Evolutionary conservation across 2,113 vertebrate species (phyloP).

Genomic region (Scolopax mira): DNA sequence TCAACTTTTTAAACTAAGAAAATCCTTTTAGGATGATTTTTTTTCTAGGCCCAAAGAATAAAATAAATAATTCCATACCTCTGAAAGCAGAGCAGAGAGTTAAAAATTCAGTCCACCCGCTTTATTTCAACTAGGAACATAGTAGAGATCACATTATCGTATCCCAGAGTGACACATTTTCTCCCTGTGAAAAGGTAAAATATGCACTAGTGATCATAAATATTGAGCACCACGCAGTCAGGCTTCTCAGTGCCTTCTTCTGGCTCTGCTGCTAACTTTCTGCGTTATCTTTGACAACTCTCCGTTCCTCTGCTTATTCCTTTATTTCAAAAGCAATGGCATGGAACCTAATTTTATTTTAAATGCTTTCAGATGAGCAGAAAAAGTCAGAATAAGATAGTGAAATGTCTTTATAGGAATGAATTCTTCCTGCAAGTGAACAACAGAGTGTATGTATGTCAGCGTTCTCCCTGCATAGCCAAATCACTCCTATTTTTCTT

Average conservation of each 20-base stretch:
- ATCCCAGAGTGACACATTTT: neutral
- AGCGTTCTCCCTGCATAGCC: neutral
- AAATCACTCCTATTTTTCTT: conserved; percentile 18
- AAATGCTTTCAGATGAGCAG: neutral
- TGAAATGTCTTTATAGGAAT: neutral
- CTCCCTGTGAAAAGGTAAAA: neutral
- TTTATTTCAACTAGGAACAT: neutral
- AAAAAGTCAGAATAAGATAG: neutral
- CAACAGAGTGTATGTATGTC: neutral
- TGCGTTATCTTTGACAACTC: neutral
- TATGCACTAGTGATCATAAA: neutral
- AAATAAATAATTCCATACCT: neutral
- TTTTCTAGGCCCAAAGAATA: neutral
- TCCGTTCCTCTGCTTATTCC: neutral
- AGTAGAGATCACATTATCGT: neutral
- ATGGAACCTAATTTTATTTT: neutral
- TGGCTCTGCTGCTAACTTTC: conserved; percentile 9
- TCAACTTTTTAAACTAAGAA: neutral
- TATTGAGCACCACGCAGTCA: neutral
- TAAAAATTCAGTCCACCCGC: neutral
- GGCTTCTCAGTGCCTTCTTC: neutral
- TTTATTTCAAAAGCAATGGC: conserved; percentile 14
- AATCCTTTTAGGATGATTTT: neutral
- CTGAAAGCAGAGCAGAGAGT: neutral
- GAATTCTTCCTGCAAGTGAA: neutral